Conservation (phyloP, 2,888 invertebrate genomes). For the Asteroscopus sphinx region DNA sequence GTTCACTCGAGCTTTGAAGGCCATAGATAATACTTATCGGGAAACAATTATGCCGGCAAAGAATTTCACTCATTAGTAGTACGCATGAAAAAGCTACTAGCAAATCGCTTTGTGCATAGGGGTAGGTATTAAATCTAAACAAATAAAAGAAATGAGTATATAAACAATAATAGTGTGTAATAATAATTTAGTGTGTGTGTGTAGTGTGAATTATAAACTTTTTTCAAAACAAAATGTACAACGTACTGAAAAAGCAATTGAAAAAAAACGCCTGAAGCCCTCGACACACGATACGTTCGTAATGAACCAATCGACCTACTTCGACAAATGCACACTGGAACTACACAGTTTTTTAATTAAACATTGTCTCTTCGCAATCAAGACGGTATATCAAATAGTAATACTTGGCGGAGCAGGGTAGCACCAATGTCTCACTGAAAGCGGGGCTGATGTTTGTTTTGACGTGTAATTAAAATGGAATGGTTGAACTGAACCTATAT, state of each 20-base stretch:
- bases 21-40: no score
- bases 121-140: no score
- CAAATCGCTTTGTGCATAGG: no score
- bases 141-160: not conserved
- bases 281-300: slow-evolving; percentile 16
- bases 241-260: slow-evolving; percentile 2
- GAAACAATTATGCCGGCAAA: no score
- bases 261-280: slow-evolving; percentile 14
- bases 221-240: not conserved
- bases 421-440: slow-evolving; percentile 8
- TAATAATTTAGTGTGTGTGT: no score
- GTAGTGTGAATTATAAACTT: no score
- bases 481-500: no score
- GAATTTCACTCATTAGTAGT: no score
- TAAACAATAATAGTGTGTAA: no score
- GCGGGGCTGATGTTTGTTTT: slow-evolving; percentile 16
- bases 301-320: slow-evolving; percentile 39
- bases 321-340: slow-evolving; percentile 22
- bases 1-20: no score
- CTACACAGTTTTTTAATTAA: slow-evolving; percentile 56
- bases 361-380: slow-evolving; percentile 57
- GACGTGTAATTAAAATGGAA: no score
- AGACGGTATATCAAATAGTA: slow-evolving; percentile 57
- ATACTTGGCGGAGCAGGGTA: slow-evolving; percentile 28
- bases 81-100: no score